Conservation (phyloP, 92 coral and sea anemone genomes). For the Bergia sp. region DNA sequence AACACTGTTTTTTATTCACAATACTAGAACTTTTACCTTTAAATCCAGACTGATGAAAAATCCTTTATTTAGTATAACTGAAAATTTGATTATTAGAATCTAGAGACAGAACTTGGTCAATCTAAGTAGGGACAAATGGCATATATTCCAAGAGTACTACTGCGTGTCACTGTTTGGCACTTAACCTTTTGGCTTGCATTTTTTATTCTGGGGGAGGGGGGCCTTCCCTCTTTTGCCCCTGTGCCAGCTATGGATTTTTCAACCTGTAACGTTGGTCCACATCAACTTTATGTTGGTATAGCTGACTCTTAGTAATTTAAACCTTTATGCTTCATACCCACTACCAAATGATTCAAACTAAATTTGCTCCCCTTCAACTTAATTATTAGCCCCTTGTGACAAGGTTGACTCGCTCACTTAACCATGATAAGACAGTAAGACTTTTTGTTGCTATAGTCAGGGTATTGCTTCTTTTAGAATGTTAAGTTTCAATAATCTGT, state of each 20-base stretch:
- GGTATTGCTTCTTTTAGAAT: too few relatives aligned
- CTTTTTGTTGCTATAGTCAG: not conserved
- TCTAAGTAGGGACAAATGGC: not conserved
- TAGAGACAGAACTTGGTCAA: not conserved
- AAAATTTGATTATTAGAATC: not conserved
- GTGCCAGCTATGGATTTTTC: not conserved
- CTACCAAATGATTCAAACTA: not conserved
- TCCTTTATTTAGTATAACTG: not conserved
- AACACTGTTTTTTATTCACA: not conserved
- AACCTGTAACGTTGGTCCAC: not conserved
- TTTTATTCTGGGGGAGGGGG: not conserved
- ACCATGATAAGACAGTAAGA: not conserved
- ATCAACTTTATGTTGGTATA: too few relatives aligned
- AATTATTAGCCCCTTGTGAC: too few relatives aligned
- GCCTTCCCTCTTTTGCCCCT: not conserved
- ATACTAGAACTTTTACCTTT: not conserved
- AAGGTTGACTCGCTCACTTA: not conserved
- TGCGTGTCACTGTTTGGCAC: not conserved
- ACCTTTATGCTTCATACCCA: too few relatives aligned
- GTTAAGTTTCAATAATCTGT: too few relatives aligned
- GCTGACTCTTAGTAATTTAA: too few relatives aligned
- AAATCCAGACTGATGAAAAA: not conserved
- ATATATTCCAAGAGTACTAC: not conserved
- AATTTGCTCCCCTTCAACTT: too few relatives aligned
- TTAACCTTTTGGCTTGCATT: not conserved